phyloP scores from a whole-genome alignment of 2,888 invertebrate genomes.

The Agrochola litura region DNA sequence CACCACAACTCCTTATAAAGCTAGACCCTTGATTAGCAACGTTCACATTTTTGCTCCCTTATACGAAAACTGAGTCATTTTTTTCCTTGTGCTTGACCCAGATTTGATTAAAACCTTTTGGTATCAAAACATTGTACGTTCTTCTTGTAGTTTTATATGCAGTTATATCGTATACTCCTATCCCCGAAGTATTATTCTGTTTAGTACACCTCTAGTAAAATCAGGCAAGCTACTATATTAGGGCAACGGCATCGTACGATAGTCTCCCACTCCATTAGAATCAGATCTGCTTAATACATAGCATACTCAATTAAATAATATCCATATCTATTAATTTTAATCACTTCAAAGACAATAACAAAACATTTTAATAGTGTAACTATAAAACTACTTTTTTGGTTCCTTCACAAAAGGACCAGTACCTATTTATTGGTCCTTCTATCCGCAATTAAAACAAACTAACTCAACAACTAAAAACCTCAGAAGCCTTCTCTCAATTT shows the following conservation, averaged over 20 bases:
- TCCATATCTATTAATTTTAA: not conserved
- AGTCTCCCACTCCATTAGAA: not conserved
- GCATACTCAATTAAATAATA: not conserved
- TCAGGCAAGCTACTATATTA: not conserved
- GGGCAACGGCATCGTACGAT: not conserved
- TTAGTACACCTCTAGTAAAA: slow-evolving; percentile 2
- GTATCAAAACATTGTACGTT: slow-evolving; percentile 7
- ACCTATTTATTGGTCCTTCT: not conserved
- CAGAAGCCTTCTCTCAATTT: not conserved
- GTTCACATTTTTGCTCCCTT: slow-evolving; percentile 40
- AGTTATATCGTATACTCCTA: not conserved
- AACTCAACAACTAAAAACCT: slow-evolving; percentile 1
- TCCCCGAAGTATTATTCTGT: not conserved
- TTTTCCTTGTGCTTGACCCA: slow-evolving; percentile 39
- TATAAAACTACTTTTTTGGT: not conserved
- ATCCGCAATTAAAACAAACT: not conserved
- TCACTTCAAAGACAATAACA: not conserved
- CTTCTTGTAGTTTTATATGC: not conserved
- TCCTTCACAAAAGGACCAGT: not conserved
- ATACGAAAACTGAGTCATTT: slow-evolving; percentile 32
- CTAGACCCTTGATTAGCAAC: slow-evolving; percentile 38
- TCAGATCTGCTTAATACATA: not conserved
- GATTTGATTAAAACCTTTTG: slow-evolving; percentile 18
- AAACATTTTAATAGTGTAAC: not conserved
- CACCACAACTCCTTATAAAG: slow-evolving; percentile 37